Conservation (phyloP, 2,113 vertebrate genomes). For the Cariama cristata region DNA sequence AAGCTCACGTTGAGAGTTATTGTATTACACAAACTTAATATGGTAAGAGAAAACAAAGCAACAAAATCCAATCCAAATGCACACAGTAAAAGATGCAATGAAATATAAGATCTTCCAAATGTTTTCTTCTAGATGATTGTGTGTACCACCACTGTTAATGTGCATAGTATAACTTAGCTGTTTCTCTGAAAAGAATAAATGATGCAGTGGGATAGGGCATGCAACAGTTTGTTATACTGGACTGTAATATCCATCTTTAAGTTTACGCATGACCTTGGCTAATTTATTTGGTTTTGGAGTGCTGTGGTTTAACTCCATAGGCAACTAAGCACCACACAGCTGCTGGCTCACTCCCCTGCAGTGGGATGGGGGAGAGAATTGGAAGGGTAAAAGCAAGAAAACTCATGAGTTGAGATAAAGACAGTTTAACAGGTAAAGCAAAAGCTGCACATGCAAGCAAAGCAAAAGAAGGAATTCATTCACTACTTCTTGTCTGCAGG, state of each 20-base stretch:
- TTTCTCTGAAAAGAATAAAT: not conserved
- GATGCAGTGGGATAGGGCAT: not conserved
- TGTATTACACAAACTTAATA: not conserved
- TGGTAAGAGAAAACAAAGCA: not conserved
- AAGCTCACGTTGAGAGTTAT: not conserved
- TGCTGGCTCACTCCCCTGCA: rapidly evolving
- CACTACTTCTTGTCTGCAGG: not conserved
- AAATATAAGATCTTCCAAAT: not conserved
- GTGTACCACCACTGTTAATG: not conserved
- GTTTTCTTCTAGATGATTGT: not conserved
- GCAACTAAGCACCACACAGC: not conserved
- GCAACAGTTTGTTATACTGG: not conserved
- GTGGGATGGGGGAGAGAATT: not conserved
- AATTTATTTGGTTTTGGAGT: not conserved
- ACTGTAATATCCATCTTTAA: not conserved
- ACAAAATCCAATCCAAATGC: not conserved
- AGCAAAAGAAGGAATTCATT: not conserved
- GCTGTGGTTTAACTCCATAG: not conserved
- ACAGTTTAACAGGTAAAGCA: not conserved
- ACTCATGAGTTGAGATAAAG: not conserved
- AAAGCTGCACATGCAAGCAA: not conserved
- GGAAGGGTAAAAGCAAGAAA: not conserved
- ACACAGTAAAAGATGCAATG: not conserved
- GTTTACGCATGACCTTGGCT: not conserved
- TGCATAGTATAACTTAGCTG: not conserved